These are phyloP conservation scores for Latrodectus elegans DNA, from an alignment of 2,888 invertebrate genomes.

Conservation along the genomic window DNA sequence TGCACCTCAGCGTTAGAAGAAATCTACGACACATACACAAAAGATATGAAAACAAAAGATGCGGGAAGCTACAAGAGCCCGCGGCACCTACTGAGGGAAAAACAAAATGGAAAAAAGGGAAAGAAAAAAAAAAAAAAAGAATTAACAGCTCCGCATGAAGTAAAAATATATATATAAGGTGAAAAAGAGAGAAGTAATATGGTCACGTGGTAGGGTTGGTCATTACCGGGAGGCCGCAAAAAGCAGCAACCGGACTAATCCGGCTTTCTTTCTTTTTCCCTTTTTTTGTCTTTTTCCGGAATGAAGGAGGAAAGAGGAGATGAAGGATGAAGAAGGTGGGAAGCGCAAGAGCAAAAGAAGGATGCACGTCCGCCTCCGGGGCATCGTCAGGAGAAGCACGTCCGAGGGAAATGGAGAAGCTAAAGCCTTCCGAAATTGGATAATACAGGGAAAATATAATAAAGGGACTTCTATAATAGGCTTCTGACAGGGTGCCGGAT, in stretches of 20 bases:
- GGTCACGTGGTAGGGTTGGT: conserved; percentile 64
- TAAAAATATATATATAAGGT: conserved; percentile 41
- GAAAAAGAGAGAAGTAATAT: conserved; percentile 67
- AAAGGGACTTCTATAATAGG: conserved; percentile 68
- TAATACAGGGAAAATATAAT: conserved; percentile 69
- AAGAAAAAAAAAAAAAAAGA: conserved; percentile 24
- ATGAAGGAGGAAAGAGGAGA: conserved; percentile 21
- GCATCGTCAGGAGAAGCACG: conserved; percentile 55
- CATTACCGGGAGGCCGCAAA: conserved; percentile 55
- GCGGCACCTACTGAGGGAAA: not conserved
- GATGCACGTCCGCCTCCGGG: conserved; percentile 32
- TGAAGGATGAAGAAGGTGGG: conserved; percentile 21
- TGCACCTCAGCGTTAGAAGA: conserved; percentile 8
- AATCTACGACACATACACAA: conserved; percentile 15
- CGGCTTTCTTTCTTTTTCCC: conserved; percentile 12
- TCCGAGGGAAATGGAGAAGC: conserved; percentile 68
- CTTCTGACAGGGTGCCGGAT: conserved; percentile 64
- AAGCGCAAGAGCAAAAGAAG: conserved; percentile 12
- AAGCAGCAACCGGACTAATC: conserved; percentile 59
- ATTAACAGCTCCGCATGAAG: conserved; percentile 36
- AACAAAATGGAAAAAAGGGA: conserved; percentile 11
- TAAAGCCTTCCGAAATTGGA: conserved; percentile 68
- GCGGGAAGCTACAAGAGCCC: conserved; percentile 15
- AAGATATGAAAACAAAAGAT: conserved; percentile 52
- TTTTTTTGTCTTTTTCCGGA: conserved; percentile 37